These are phyloP conservation scores for Natator depressus DNA, from an alignment of 2,113 vertebrate species.

Conservation along the genomic window DNA sequence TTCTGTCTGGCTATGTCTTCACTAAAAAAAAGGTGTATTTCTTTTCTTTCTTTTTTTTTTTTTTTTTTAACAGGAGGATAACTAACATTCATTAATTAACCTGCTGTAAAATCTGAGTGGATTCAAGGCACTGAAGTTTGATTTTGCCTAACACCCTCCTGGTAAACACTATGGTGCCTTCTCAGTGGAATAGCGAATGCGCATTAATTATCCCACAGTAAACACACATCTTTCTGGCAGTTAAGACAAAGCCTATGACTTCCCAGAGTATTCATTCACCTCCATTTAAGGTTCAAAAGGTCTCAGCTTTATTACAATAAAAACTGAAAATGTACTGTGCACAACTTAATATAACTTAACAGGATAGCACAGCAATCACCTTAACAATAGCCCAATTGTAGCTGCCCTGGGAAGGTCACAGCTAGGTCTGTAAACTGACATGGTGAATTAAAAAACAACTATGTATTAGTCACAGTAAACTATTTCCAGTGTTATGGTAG, in stretches of 20 bases:
- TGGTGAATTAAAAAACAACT: neutral
- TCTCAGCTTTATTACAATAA: neutral
- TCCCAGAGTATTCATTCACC: neutral
- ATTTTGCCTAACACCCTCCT: neutral
- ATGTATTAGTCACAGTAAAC: neutral
- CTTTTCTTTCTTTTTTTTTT: too few species aligned
- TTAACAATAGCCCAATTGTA: slow-evolving; percentile 44
- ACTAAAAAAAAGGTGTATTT: neutral
- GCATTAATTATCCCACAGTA: neutral
- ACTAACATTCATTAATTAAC: neutral
- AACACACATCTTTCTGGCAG: neutral
- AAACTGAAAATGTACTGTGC: neutral
- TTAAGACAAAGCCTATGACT: neutral
- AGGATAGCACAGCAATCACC: neutral
- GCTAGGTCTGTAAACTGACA: neutral
- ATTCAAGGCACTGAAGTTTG: neutral
- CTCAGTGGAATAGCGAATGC: fast-evolving
- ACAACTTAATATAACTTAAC: neutral
- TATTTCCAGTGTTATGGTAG: neutral
- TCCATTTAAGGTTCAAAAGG: neutral
- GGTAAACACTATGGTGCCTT: neutral
- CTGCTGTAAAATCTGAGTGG: neutral
- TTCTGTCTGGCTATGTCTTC: neutral
- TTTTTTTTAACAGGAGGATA: neutral
- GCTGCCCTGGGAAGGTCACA: neutral